Base-by-base conservation (phyloP, 2,113 vertebrate genomes). In the Apodemus speciosus region DNA sequence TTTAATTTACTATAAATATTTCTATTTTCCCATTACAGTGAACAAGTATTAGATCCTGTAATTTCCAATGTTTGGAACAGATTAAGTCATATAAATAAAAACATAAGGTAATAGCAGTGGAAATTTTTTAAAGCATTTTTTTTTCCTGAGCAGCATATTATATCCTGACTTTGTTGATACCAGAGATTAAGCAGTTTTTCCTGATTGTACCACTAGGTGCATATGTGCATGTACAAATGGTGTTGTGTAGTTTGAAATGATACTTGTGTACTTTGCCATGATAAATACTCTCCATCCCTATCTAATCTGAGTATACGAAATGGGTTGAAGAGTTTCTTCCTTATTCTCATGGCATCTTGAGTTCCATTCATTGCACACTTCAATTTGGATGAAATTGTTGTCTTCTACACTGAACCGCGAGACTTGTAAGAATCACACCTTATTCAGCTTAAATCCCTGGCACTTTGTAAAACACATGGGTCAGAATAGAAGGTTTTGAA, bases 31-130 rank as follows among this genome's bases (percentile, higher is more conserved):
- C 21, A 40, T 49, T 87, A 8, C 20, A 46, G 1, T n/a, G 40
- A 93, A 32, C 35, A 46, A 46, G 43, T 75, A 15, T 25, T 43
- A 46, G 69, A 77, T 40, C 21, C 64, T n/a, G 23, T 69, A 35
- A 8, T 88, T 64, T 80, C 0, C 90, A 88, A 69, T 85, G 68
- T 51, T 81, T n/a, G 32, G 68, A 58, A 32, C n/a, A 9, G 1
- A 56, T 69, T 81, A 77, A 90, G 35, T 62, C 21, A 77, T 40
- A 32, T 79, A 66, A 77, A 94, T 83, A 40, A 91, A 83, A 58
- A 86, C 79, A 2, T 71, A 83, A 30, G 66, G 1, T 43, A 89
- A 10, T 30, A 88, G 51, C 76, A 88, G 87, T 32, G 27, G 4
- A 15, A 85, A 79, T 14, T 68, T 88, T 25, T 84, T 88, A 9